Evolutionary conservation across 2,797 vertebrate genomes (phyloP).

Genomic region (Pseudochaenichthys georgianus): DNA sequence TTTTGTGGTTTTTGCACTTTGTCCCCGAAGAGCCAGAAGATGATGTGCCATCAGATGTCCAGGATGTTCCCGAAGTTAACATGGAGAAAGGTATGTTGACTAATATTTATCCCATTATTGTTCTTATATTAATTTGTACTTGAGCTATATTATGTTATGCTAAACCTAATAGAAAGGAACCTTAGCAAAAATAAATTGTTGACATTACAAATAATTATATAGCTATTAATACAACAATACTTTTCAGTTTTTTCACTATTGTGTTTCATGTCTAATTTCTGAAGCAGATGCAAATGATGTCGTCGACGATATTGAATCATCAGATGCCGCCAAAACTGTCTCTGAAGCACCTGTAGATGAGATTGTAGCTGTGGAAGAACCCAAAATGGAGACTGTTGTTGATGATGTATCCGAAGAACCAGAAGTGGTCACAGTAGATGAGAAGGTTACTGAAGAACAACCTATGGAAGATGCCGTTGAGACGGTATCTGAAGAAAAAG

Average conservation of each 20-base stretch:
- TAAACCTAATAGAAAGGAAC: too few species aligned
- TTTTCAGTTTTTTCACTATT: background rate
- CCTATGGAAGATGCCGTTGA: conserved; percentile 3
- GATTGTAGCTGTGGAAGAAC: background rate
- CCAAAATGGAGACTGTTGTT: background rate
- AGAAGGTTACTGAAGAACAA: background rate
- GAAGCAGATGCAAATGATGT: conserved; percentile 13
- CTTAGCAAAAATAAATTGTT: too few species aligned
- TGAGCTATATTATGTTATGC: too few species aligned
- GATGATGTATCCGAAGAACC: background rate
- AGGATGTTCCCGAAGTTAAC: background rate
- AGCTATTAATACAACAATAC: too few species aligned
- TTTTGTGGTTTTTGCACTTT: background rate
- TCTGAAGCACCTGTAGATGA: conserved; percentile 32
- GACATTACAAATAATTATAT: too few species aligned
- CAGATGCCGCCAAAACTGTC: conserved; percentile 10
- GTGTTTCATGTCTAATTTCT: background rate
- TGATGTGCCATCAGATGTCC: background rate
- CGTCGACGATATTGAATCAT: background rate
- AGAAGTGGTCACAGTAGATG: background rate
- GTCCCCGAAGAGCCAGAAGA: conserved; percentile 25
- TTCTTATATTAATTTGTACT: too few species aligned
- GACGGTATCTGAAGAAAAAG: background rate
- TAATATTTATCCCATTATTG: background rate
- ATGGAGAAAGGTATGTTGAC: conserved; percentile 21